Percentiles rank a stretch among this genome's conserved stretches.
Evolutionary conservation across 1,140 invertebrate genomes (phyloP).

Genomic region (Drosophila pruinosa): DNA sequence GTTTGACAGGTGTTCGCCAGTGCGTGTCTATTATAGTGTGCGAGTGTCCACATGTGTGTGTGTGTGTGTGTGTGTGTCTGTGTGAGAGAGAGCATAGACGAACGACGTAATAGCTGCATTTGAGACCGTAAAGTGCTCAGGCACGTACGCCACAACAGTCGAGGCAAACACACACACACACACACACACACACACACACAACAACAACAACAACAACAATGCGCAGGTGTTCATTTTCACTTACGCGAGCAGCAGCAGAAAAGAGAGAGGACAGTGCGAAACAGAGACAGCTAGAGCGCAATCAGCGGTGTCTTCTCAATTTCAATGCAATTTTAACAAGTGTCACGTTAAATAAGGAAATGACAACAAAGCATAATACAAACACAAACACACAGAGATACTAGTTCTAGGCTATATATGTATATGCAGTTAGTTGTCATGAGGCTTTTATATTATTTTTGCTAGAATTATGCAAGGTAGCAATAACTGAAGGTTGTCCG

Average conservation of each 20-base stretch:
- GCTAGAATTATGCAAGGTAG: no score
- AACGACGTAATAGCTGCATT: slow-evolving; percentile 65
- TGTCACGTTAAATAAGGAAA: slow-evolving; percentile 79
- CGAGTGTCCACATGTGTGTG: slow-evolving; percentile 10
- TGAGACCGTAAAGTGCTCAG: slow-evolving; percentile 37
- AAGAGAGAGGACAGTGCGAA: not conserved
- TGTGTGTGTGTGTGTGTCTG: slow-evolving; percentile 15
- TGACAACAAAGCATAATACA: slow-evolving; percentile 48
- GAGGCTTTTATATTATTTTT: not conserved
- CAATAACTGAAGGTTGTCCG: not conserved
- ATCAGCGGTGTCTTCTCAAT: slow-evolving; percentile 59
- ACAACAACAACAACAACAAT: slow-evolving; percentile 25
- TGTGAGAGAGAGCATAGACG: slow-evolving; percentile 54
- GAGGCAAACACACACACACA: no score
- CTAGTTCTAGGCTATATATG: slow-evolving; percentile 21
- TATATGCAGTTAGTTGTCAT: slow-evolving; percentile 17
- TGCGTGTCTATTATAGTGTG: slow-evolving; percentile 42
- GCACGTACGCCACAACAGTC: slow-evolving; percentile 70
- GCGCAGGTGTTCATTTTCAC: slow-evolving; percentile 71
- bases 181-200: not conserved
- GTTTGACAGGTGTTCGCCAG: slow-evolving; percentile 68
- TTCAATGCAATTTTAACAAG: slow-evolving; percentile 74
- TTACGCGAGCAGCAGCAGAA: not conserved
- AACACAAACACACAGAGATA: slow-evolving; percentile 3
- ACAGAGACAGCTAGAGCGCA: not conserved